phyloP scores from a whole-genome alignment of 2,113 vertebrate genomes.

The Gallinago paraguaiae region DNA sequence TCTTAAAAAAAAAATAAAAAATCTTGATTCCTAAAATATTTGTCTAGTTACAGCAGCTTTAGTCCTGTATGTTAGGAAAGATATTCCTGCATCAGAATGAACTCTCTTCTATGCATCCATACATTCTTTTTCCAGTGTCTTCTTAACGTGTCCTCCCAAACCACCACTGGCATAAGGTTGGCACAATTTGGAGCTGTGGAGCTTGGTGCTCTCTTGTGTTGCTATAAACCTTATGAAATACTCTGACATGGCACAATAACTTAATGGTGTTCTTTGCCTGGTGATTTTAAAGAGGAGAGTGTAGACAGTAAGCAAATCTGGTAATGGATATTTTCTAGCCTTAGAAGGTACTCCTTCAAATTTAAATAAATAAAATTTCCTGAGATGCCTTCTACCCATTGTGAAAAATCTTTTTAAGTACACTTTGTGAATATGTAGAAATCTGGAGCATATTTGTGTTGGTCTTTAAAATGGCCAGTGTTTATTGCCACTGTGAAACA shows the following conservation, averaged over 20 bases:
- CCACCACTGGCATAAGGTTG: not conserved
- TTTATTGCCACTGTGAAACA: not conserved
- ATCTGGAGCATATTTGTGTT: not conserved
- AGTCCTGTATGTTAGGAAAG: not conserved
- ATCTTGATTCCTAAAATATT: not conserved
- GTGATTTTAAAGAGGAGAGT: not conserved
- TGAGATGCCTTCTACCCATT: not conserved
- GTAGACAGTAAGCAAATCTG: not conserved
- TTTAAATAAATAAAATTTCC: not conserved
- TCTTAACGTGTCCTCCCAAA: not conserved
- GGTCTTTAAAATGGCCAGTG: not conserved
- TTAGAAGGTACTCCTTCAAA: not conserved
- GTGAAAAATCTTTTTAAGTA: not conserved
- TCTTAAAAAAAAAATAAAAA: not conserved
- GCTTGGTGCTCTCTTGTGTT: not conserved
- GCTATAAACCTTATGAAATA: not conserved
- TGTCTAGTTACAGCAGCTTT: not conserved
- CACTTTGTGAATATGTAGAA: not conserved
- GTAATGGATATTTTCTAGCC: not conserved
- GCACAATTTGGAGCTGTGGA: not conserved
- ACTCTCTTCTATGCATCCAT: rapidly evolving
- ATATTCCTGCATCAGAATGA: not conserved
- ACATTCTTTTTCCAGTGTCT: not conserved
- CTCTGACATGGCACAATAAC: not conserved
- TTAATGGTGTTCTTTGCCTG: not conserved